These are phyloP conservation scores for Hyles lineata DNA, from an alignment of 2,888 invertebrate genomes.

Conservation along the genomic window DNA sequence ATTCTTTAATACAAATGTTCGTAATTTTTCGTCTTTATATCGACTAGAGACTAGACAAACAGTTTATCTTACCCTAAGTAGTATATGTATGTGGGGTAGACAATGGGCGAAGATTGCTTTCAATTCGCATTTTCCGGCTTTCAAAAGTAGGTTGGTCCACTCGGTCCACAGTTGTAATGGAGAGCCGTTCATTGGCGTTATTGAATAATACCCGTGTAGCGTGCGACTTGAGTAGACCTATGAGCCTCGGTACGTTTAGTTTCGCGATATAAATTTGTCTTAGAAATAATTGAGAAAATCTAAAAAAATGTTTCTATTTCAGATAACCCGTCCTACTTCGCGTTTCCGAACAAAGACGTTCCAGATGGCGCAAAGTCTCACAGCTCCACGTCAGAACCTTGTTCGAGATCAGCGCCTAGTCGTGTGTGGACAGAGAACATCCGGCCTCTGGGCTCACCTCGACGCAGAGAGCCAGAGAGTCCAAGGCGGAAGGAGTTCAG, in stretches of 20 bases:
- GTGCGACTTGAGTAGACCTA: conserved; percentile 27
- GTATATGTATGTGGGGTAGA: conserved; percentile 62
- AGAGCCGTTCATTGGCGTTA: conserved; percentile 82
- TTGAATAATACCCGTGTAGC: conserved; percentile 79
- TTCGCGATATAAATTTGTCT: not conserved
- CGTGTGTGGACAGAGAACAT: conserved; percentile 82
- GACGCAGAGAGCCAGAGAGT: conserved; percentile 73
- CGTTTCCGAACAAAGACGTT: conserved; percentile 84
- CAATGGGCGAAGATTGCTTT: conserved; percentile 77
- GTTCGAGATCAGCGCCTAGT: conserved; percentile 88
- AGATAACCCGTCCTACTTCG: conserved; percentile 93
- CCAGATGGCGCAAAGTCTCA: conserved; percentile 62
- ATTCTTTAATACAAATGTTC: conserved; percentile 16
- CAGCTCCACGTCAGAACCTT: conserved; percentile 80
- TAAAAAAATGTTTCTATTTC: conserved; percentile 62
- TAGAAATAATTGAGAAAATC: conserved; percentile 11
- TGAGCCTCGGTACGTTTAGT: conserved; percentile 21
- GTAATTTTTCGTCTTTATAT: conserved; percentile 7
- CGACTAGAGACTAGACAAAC: conserved; percentile 35
- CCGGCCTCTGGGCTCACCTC: conserved; percentile 70
- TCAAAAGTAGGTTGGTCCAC: conserved; percentile 78
- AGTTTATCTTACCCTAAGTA: conserved; percentile 42
- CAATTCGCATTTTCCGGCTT: conserved; percentile 83
- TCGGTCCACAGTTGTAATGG: conserved; percentile 73
- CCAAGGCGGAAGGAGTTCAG: conserved; percentile 83